A percentile compares a stretch with the other conserved stretches of the same genome.
These are phyloP conservation scores for Drosophila sproati DNA, from an alignment of 1,140 invertebrate genomes.

Conservation along the genomic window DNA sequence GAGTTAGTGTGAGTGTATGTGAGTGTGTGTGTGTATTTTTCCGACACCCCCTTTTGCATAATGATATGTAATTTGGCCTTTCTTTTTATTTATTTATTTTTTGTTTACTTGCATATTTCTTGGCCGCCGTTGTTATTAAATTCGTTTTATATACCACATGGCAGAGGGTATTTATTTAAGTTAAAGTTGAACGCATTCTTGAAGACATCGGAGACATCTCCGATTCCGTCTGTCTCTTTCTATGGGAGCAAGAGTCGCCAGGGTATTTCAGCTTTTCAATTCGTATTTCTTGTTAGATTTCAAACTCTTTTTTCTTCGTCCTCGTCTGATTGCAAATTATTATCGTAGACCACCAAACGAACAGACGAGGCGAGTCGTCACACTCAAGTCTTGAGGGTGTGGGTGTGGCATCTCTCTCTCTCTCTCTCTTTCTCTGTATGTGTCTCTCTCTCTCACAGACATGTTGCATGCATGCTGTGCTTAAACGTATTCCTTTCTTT, in stretches of 20 bases:
- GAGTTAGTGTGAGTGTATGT: constrained; percentile 6
- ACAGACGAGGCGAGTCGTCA: not conserved
- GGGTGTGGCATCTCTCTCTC: constrained; percentile 24
- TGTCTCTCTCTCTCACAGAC: not conserved
- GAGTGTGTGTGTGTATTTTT: constrained; percentile 19
- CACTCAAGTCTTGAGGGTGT: constrained; percentile 21
- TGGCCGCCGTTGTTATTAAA: constrained; percentile 24
- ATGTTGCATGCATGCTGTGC: too few relatives aligned
- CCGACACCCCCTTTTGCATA: constrained; percentile 51
- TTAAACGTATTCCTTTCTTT: not conserved
- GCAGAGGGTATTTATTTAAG: too few relatives aligned
- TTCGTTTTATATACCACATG: constrained; percentile 6
- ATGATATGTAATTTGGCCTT: constrained; percentile 78
- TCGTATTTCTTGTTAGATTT: too few relatives aligned
- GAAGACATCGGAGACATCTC: too few relatives aligned
- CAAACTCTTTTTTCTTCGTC: not conserved
- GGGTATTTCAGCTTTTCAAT: too few relatives aligned
- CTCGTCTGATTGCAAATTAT: constrained; percentile 47
- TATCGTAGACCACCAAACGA: constrained; percentile 21
- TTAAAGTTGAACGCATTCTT: too few relatives aligned
- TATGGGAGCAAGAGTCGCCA: too few relatives aligned
- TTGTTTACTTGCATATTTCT: constrained; percentile 51
- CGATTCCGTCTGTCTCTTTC: too few relatives aligned
- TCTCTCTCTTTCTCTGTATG: not conserved
- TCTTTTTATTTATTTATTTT: constrained; percentile 41